A percentile compares a stretch with the other conserved stretches of the same genome.
Conservation (phyloP, 1,140 invertebrate species). For the Kradibia gibbosae region DNA sequence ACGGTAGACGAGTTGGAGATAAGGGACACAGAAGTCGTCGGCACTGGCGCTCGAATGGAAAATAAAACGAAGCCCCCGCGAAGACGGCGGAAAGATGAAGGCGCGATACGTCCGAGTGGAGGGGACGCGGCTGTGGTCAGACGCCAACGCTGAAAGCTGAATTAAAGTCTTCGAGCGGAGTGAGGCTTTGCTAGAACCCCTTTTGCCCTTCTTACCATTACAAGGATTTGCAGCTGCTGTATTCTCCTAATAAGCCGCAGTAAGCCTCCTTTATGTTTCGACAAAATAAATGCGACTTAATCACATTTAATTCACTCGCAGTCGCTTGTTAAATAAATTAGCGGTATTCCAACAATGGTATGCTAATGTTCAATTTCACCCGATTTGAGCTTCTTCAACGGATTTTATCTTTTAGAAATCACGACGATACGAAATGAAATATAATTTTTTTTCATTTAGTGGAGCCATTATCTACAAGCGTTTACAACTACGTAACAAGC, state of each 20-base stretch:
- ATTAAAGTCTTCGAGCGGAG: not conserved
- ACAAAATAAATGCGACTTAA: not conserved
- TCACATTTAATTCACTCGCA: not conserved
- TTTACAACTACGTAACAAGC: not conserved
- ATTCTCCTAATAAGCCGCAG: too few species aligned
- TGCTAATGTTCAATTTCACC: too few species aligned
- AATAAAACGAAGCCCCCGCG: not conserved
- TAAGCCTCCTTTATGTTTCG: too few species aligned
- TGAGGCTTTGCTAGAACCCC: too few species aligned
- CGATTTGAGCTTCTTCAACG: too few species aligned
- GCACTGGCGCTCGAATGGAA: not conserved
- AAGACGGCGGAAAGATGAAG: not conserved
- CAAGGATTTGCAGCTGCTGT: constrained; percentile 19
- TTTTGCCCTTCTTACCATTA: not conserved
- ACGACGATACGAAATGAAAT: too few species aligned
- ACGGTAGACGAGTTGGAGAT: not conserved
- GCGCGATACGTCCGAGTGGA: constrained; percentile 13
- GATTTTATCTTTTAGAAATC: too few species aligned
- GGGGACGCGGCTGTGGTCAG: constrained; percentile 25
- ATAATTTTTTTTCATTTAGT: too few species aligned
- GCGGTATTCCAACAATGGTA: too few species aligned
- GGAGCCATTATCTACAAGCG: not conserved
- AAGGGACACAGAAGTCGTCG: constrained; percentile 6
- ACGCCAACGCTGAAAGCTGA: not conserved
- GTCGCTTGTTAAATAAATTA: too few species aligned